These are phyloP conservation scores for Drosophila emarginata DNA, from an alignment of 2,888 invertebrate genomes.

Conservation along the genomic window DNA sequence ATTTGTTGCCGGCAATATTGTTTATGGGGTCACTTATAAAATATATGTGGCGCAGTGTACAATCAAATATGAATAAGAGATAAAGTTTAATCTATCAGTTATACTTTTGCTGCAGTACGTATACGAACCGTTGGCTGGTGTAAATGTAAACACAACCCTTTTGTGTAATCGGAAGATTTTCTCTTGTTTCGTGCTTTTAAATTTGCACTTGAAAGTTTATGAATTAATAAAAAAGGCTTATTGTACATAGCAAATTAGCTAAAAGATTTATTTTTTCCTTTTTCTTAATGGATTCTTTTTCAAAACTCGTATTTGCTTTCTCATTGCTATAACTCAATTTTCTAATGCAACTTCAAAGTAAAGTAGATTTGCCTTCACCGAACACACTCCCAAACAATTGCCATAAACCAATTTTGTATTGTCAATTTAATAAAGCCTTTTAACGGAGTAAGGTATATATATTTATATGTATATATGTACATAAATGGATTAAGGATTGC, in stretches of 20 bases:
- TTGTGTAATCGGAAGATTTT: background rate
- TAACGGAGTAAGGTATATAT: constrained; percentile 37
- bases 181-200: background rate
- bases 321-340: constrained; percentile 5
- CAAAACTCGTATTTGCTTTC: background rate
- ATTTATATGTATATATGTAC: constrained; percentile 38
- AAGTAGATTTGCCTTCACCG: constrained; percentile 13
- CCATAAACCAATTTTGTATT: constrained; percentile 61
- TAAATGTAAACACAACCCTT: constrained; percentile 22
- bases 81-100: constrained; percentile 24
- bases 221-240: constrained; percentile 2
- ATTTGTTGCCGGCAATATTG: constrained; percentile 28
- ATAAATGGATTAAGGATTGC: constrained; percentile 42
- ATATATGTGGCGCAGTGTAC: constrained; percentile 40
- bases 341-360: constrained; percentile 33
- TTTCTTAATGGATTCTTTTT: background rate
- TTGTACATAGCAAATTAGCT: background rate
- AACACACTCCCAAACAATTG: constrained; percentile 18
- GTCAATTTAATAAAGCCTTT: constrained; percentile 64
- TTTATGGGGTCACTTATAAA: constrained; percentile 33
- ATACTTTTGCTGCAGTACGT: constrained; percentile 26
- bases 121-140: constrained; percentile 10
- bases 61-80: constrained; percentile 37
- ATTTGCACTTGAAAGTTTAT: background rate
- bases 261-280: background rate